Conservation (phyloP, 2,113 vertebrate species). For the Hepsetus odoe region DNA sequence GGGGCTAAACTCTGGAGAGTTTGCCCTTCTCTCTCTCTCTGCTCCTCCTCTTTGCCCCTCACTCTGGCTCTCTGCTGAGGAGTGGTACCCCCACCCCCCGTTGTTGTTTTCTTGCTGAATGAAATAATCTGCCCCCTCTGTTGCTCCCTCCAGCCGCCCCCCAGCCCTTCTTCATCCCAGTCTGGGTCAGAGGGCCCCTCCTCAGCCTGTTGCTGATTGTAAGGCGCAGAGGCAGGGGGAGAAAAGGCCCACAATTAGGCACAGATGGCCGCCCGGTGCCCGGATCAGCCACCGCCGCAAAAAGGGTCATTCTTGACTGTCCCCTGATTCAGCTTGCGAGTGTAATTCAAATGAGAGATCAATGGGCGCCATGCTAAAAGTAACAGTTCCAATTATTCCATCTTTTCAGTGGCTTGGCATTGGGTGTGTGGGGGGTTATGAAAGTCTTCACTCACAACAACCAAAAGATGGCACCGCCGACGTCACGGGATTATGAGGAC, state of each 20-base stretch:
- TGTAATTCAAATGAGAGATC: slow-evolving; percentile 56
- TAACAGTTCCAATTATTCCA: slow-evolving; percentile 44
- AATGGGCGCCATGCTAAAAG: slow-evolving; percentile 39
- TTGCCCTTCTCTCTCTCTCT: slow-evolving; percentile 24
- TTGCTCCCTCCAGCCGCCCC: slow-evolving; percentile 67
- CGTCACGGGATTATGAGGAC: slow-evolving; percentile 40
- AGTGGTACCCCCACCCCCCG: slow-evolving; percentile 66
- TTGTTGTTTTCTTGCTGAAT: slow-evolving; percentile 82
- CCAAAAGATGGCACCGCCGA: neutral
- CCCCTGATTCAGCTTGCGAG: slow-evolving; percentile 37
- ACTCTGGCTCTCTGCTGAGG: slow-evolving; percentile 56
- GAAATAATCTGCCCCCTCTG: slow-evolving; percentile 79
- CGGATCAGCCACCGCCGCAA: slow-evolving; percentile 32
- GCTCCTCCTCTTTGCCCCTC: slow-evolving; percentile 14
- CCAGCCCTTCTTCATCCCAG: slow-evolving; percentile 71
- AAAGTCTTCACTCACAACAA: neutral
- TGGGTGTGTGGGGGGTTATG: neutral
- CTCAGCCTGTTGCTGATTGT: slow-evolving; percentile 84
- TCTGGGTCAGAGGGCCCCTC: slow-evolving; percentile 79
- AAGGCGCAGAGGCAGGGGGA: slow-evolving; percentile 70
- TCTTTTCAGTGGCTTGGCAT: slow-evolving; percentile 17
- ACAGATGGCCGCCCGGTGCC: slow-evolving; percentile 78
- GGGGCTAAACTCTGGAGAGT: slow-evolving; percentile 50
- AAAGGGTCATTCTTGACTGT: slow-evolving; percentile 43
- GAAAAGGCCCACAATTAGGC: slow-evolving; percentile 78